A percentile compares a stretch with the other conserved stretches of the same genome.
Evolutionary conservation across 2,888 invertebrate genomes (phyloP).

Genomic region (Leptopilina myrica): DNA sequence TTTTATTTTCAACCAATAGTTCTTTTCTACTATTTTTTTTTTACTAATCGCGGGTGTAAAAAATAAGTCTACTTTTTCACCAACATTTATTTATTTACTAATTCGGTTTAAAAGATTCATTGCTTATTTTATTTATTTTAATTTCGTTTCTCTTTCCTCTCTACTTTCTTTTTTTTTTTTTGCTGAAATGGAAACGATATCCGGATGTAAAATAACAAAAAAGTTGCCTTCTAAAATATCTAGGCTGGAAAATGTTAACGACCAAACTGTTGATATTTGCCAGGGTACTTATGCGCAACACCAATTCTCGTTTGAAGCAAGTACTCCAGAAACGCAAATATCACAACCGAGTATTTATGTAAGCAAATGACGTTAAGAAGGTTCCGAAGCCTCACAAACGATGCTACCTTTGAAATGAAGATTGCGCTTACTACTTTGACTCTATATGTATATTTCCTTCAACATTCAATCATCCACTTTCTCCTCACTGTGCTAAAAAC

Average conservation of each 20-base stretch:
- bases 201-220: neutral
- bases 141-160: neutral
- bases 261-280: constrained; percentile 27
- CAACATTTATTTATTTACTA: no score
- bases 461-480: constrained; percentile 11
- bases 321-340: constrained; percentile 28
- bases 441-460: constrained; percentile 21
- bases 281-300: constrained; percentile 19
- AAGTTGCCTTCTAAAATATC: neutral
- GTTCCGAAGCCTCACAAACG: constrained; percentile 32
- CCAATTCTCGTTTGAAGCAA: constrained; percentile 12
- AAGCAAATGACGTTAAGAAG: constrained; percentile 38
- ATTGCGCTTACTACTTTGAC: constrained; percentile 4
- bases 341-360: constrained; percentile 38
- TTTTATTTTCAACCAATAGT: no score
- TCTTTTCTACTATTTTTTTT: no score
- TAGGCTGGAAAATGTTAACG: constrained; percentile 28
- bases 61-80: no score
- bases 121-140: neutral
- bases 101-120: no score
- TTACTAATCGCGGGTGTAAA: no score
- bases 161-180: no score
- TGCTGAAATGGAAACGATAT: neutral
- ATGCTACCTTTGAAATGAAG: constrained; percentile 25
- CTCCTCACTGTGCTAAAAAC: neutral